Conservation (phyloP, 2,797 vertebrate genomes). For the Tinamus major region DNA sequence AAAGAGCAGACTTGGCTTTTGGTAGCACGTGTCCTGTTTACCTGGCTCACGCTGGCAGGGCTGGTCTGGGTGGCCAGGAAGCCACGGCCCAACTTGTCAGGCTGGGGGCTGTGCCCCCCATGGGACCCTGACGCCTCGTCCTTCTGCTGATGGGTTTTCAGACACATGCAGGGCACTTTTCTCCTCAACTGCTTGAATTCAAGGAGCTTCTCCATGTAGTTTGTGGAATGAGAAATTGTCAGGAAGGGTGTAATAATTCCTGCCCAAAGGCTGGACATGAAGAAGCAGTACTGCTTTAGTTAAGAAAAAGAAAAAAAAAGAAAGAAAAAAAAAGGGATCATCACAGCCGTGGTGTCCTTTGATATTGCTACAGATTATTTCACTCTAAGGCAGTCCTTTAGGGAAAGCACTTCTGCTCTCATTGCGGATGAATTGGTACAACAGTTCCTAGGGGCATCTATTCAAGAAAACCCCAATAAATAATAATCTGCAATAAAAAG, state of each 20-base stretch:
- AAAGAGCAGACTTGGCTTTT: background rate
- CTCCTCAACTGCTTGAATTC: background rate
- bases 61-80: background rate
- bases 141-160: background rate
- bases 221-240: background rate
- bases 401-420: slow-evolving; percentile 23
- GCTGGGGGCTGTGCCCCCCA: background rate
- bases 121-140: rapidly evolving
- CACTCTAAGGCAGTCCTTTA: slow-evolving; percentile 11
- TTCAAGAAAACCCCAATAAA: slow-evolving; percentile 10
- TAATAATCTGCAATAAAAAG: background rate
- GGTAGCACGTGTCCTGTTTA: rapidly evolving
- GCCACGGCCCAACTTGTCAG: no score
- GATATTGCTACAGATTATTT: background rate
- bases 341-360: background rate
- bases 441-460: background rate
- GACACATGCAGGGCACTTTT: background rate
- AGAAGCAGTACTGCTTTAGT: background rate
- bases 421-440: slow-evolving; percentile 10
- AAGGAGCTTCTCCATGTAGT: background rate
- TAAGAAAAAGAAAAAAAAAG: background rate
- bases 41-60: rapidly evolving
- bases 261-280: background rate
- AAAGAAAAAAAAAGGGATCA: no score
- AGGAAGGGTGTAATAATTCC: background rate